Base-by-base conservation (phyloP, 2,888 invertebrate genomes). In the Drosophila atripex region DNA sequence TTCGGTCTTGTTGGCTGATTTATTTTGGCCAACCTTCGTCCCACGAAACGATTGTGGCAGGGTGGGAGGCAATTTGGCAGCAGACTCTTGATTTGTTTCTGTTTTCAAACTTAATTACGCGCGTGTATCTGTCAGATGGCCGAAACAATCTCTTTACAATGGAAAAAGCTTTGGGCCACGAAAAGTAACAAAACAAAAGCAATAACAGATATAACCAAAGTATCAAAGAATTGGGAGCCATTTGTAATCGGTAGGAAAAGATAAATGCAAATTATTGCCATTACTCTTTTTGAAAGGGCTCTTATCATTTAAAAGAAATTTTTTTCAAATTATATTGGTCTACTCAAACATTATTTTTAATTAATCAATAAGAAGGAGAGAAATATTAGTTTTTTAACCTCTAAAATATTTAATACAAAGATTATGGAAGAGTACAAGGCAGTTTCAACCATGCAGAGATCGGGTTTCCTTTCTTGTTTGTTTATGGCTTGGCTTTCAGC, bases 21-120 rank as follows among this genome's bases (percentile, higher is more conserved):
- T 52, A 72, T 66, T 63, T 61, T 56, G 47, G 57, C 51, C 61
- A 77, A 77, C 78, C 84, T 86, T 82, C 80, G 86, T 64, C 80
- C 64, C 69, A 77, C 72, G 56, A 70, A n/a, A n/a, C 28, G 28
- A 28, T 9, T 25, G 9, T 28, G 8, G 11, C 32, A 12, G 49
- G 53, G 53, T 60, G 69, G 60, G 71, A 70, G 71, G 71, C 70
- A 69, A 70, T 53, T 60, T 60, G 49, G 49, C 60, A 54, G 53
- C 39, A 30, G 51, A 55, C 68, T 59, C 28, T 47, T 56, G 30
- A 49, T 50, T 43, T 58, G 46, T 53, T 49, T 43, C 21, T 58
- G 69, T 60, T 47, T 55, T 23, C 32, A 18, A 47, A 41, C 65
- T 54, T 68, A 66, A 66, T 68, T 68, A 66, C 66, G 68, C 58